These are phyloP conservation scores for Sebastes trivittatus DNA, from an alignment of 2,797 vertebrate genomes.

Conservation along the genomic window DNA sequence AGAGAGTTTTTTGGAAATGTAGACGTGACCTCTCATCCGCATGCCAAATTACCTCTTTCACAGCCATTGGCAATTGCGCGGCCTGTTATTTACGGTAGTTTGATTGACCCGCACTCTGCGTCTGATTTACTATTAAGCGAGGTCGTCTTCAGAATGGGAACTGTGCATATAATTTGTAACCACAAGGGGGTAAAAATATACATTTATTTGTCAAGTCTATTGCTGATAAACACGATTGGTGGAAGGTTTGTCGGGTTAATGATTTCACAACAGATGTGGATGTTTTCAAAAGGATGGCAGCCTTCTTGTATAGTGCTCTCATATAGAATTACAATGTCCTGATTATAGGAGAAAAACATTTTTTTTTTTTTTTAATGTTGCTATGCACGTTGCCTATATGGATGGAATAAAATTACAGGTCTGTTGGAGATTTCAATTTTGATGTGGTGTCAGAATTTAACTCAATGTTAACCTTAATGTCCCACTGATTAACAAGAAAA, in stretches of 20 bases:
- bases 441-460: background rate
- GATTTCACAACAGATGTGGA: background rate
- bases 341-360: background rate
- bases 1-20: background rate
- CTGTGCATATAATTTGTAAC: background rate
- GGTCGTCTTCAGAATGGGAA: background rate
- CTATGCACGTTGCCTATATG: background rate
- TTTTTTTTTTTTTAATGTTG: background rate
- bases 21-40: background rate
- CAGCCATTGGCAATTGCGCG: background rate
- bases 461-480: too few species aligned
- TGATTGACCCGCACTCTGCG: background rate
- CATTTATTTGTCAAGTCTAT: background rate
- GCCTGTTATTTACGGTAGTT: background rate
- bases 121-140: background rate
- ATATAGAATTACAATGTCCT: background rate
- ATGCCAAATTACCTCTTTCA: background rate
- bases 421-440: background rate
- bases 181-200: background rate
- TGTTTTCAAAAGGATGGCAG: background rate
- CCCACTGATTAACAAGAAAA: too few species aligned
- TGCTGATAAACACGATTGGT: background rate
- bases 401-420: background rate
- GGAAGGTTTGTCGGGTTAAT: background rate
- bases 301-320: background rate